phyloP scores from a whole-genome alignment of 2,888 invertebrate genomes.

The Nomada ruficornis region DNA sequence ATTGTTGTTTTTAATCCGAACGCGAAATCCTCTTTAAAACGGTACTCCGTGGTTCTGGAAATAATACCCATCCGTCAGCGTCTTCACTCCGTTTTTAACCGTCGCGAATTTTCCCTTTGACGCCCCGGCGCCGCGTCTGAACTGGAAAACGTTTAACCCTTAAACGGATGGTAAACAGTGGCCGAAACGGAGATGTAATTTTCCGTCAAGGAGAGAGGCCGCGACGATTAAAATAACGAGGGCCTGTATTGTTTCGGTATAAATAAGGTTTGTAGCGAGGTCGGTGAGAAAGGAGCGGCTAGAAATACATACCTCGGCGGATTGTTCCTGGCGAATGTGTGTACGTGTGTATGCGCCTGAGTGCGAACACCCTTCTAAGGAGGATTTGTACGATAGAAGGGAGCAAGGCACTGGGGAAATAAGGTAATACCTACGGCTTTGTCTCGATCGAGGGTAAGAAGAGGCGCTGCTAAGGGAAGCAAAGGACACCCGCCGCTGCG shows the following conservation, averaged over 20 bases:
- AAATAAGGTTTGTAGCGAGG: slow-evolving; percentile 32
- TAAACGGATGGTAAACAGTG: slow-evolving; percentile 9
- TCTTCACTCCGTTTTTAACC: slow-evolving; percentile 16
- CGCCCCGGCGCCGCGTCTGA: neutral
- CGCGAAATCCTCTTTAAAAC: slow-evolving; percentile 38
- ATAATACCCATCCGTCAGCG: slow-evolving; percentile 11
- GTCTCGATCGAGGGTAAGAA: slow-evolving; percentile 77
- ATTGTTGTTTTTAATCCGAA: slow-evolving; percentile 51
- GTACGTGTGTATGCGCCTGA: neutral
- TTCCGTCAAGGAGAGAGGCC: neutral
- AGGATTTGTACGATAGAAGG: slow-evolving; percentile 76
- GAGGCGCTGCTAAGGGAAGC: slow-evolving; percentile 64
- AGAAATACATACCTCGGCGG: slow-evolving; percentile 47
- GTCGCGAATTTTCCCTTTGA: neutral
- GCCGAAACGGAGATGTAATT: neutral
- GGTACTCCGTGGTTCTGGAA: slow-evolving; percentile 18
- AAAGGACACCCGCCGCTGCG: slow-evolving; percentile 56
- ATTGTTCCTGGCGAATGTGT: slow-evolving; percentile 47
- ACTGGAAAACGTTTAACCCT: neutral
- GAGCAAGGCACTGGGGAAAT: slow-evolving; percentile 79
- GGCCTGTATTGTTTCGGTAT: slow-evolving; percentile 28
- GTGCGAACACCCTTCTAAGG: slow-evolving; percentile 69
- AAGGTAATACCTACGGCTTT: slow-evolving; percentile 81
- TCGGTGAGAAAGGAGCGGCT: slow-evolving; percentile 30
- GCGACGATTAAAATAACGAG: slow-evolving; percentile 53